phyloP scores from a whole-genome alignment of 2,113 vertebrate genomes.

The Aplodontia rufa region DNA sequence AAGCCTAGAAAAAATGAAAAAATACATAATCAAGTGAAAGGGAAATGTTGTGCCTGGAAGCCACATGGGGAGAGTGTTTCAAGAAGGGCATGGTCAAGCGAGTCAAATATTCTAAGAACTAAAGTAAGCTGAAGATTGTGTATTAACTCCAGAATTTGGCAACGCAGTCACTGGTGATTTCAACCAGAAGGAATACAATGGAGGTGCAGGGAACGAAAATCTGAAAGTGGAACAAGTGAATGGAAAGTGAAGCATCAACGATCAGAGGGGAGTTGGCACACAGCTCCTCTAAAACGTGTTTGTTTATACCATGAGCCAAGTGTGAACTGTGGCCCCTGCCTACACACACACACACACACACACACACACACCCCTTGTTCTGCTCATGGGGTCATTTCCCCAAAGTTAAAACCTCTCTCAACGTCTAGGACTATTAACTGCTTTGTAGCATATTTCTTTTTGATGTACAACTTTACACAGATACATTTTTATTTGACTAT shows the following conservation, averaged over 20 bases:
- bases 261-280: neutral
- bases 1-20: neutral
- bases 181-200: neutral
- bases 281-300: neutral
- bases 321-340: neutral
- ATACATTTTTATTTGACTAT: conserved; percentile 16
- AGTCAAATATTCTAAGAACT: neutral
- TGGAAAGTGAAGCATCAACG: neutral
- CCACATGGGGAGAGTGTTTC: neutral
- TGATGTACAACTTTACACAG: neutral
- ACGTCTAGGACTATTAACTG: neutral
- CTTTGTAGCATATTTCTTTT: conserved; percentile 7
- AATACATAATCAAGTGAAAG: neutral
- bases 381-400: neutral
- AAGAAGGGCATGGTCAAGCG: neutral
- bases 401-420: neutral
- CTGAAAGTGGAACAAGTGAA: too few species aligned
- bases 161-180: neutral
- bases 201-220: neutral
- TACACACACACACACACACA: neutral
- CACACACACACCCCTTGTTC: neutral
- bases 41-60: neutral
- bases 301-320: neutral
- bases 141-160: neutral
- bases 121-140: neutral